Evolutionary conservation across 2,113 vertebrate species (phyloP).

Genomic region (Aleadryas rufinucha): DNA sequence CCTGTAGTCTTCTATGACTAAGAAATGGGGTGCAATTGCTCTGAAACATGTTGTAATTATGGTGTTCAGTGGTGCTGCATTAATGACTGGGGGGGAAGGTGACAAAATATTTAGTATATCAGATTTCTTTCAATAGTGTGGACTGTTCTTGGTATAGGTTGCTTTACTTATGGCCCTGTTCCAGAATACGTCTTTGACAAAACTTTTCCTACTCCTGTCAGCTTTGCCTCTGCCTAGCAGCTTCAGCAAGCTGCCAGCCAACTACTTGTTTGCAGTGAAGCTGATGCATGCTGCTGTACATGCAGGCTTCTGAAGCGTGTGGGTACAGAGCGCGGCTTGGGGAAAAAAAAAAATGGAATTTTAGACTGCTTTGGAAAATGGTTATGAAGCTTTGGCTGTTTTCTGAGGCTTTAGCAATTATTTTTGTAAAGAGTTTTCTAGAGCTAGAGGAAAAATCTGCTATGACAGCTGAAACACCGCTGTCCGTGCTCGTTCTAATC

Average conservation of each 20-base stretch:
- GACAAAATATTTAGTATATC: neutral
- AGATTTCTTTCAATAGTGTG: neutral
- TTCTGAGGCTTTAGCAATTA: neutral
- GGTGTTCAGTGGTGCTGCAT: neutral
- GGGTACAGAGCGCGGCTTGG: neutral
- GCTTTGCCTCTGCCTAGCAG: neutral
- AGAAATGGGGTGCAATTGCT: neutral
- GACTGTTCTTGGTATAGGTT: neutral
- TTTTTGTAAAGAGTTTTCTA: neutral
- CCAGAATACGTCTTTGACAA: neutral
- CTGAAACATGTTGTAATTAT: neutral
- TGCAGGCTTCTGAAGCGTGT: neutral
- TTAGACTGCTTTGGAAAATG: neutral
- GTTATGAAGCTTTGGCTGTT: neutral
- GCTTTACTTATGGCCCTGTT: neutral
- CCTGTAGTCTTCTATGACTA: neutral
- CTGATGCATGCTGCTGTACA: rapidly evolving
- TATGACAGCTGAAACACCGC: neutral
- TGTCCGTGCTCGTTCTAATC: neutral
- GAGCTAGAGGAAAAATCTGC: neutral
- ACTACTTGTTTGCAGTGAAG: neutral
- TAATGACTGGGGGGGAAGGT: neutral
- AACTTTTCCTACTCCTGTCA: neutral
- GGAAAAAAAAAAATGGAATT: neutral
- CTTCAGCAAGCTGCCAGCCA: neutral